phyloP scores from a whole-genome alignment of 2,888 invertebrate species.

The Cheilosia vulpina region DNA sequence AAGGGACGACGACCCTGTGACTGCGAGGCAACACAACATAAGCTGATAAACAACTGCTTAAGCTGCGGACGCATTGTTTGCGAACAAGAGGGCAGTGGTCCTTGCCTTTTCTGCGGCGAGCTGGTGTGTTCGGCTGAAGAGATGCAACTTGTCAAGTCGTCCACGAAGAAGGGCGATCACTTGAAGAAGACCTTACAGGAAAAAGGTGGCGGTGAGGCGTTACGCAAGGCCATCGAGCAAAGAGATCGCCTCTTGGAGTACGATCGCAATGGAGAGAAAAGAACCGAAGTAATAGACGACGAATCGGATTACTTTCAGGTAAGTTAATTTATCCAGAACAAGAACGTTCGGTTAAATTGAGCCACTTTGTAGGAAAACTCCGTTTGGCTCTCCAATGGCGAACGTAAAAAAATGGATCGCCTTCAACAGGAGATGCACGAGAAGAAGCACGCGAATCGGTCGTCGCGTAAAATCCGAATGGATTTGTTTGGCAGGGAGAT shows the following conservation, averaged over 20 bases:
- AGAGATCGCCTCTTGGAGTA: slow-evolving; percentile 93
- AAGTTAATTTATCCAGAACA: background rate
- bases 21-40: slow-evolving; percentile 96
- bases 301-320: slow-evolving; percentile 95
- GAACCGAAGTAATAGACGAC: slow-evolving; percentile 88
- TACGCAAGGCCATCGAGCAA: slow-evolving; percentile 90
- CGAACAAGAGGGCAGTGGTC: slow-evolving; percentile 97
- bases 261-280: slow-evolving; percentile 89
- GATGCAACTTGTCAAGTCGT: slow-evolving; percentile 86
- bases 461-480: slow-evolving; percentile 88
- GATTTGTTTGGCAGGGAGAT: slow-evolving; percentile 89
- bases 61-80: slow-evolving; percentile 98
- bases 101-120: slow-evolving; percentile 95
- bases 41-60: slow-evolving; percentile 95
- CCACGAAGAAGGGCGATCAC: slow-evolving; percentile 88
- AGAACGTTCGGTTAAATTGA: background rate
- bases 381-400: slow-evolving; percentile 91
- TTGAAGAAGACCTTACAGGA: slow-evolving; percentile 88
- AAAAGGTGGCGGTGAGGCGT: slow-evolving; percentile 87
- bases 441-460: slow-evolving; percentile 88
- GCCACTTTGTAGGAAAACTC: slow-evolving; percentile 85
- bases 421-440: slow-evolving; percentile 88
- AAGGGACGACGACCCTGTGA: slow-evolving; percentile 94
- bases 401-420: slow-evolving; percentile 87
- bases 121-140: slow-evolving; percentile 92